Conservation (phyloP, 1,140 invertebrate species). For the Gyrodactylus salaris region DNA sequence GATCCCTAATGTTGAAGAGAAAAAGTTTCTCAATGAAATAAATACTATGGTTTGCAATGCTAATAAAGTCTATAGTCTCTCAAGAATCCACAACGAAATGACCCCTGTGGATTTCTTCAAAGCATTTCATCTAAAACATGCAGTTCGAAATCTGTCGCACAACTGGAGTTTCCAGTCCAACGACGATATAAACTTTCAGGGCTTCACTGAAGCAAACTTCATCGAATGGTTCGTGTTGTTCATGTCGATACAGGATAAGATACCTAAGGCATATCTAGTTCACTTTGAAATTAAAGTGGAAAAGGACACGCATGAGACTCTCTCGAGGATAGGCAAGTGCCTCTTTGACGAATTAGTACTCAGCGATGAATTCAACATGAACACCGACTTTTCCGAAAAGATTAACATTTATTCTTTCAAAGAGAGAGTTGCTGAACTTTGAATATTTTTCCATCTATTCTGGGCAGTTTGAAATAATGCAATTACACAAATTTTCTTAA, state of each 20-base stretch:
- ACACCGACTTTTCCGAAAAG: background rate
- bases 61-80: background rate
- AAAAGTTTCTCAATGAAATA: too few species aligned
- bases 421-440: background rate
- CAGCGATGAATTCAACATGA: background rate
- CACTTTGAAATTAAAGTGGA: background rate
- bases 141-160: background rate
- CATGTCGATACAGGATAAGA: background rate
- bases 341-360: background rate
- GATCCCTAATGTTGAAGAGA: too few species aligned
- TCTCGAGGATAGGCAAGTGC: background rate
- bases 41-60: background rate
- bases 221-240: background rate
- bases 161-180: background rate
- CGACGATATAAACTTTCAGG: background rate
- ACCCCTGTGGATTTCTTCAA: background rate
- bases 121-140: background rate
- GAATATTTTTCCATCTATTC: too few species aligned
- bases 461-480: too few species aligned
- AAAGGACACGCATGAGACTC: background rate
- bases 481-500: too few species aligned
- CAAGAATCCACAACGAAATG: background rate
- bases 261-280: background rate
- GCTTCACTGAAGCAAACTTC: background rate
- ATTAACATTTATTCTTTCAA: background rate